Conservation (phyloP, 2,888 invertebrate genomes). For the Hemaris fuciformis region DNA sequence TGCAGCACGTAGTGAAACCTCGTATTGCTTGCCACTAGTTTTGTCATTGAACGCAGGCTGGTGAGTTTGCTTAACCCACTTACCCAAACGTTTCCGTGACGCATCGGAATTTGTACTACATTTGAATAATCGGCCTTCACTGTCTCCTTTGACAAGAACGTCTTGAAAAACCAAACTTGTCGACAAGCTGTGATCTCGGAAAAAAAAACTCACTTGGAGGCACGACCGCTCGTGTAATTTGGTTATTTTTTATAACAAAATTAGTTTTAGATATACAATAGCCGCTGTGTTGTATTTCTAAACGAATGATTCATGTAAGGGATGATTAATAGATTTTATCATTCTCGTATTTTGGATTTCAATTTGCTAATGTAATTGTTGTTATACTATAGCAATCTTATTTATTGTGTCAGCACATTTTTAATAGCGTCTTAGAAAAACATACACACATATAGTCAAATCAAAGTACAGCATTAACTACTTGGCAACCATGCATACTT, state of each 20-base stretch:
- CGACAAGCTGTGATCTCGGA: conserved; percentile 19
- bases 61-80: conserved; percentile 63
- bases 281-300: not conserved
- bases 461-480: not conserved
- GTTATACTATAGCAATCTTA: not conserved
- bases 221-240: conserved; percentile 32
- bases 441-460: not conserved
- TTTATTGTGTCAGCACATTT: not conserved
- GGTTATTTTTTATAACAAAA: conserved; percentile 27
- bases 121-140: conserved; percentile 61
- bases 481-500: not conserved
- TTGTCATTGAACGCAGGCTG: conserved; percentile 48
- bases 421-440: not conserved
- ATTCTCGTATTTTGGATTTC: not conserved
- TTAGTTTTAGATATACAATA: conserved; percentile 23
- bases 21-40: conserved; percentile 39
- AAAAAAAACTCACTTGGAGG: conserved; percentile 32
- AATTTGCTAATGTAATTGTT: conserved; percentile 1
- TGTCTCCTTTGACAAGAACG: conserved; percentile 50
- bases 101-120: conserved; percentile 67
- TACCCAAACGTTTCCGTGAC: conserved; percentile 55
- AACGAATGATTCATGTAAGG: not conserved
- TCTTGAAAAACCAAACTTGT: conserved; percentile 47
- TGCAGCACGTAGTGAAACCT: conserved; percentile 46
- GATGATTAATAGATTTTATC: not conserved